Conservation (phyloP, 2,888 invertebrate genomes). For the Troides oblongomaculatus region DNA sequence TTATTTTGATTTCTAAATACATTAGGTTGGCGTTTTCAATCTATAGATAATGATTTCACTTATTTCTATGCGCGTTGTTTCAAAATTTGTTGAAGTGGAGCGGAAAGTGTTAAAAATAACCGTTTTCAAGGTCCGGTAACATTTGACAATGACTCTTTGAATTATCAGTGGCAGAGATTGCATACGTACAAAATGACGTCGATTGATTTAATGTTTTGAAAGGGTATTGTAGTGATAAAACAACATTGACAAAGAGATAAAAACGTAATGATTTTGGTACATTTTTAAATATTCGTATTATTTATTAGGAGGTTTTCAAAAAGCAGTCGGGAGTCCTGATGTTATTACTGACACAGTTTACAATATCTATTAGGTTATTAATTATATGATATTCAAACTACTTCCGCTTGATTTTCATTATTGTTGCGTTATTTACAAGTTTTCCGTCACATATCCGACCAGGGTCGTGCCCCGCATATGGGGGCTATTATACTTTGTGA, state of each 20-base stretch:
- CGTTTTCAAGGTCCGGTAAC: conserved; percentile 47
- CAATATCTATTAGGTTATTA: no score
- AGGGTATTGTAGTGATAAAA: no score
- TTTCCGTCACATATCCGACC: conserved; percentile 7
- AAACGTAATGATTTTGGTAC: no score
- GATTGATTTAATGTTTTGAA: no score
- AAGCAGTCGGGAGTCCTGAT: no score
- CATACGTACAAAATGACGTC: not conserved
- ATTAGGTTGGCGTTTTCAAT: not conserved
- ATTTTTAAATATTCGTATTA: no score
- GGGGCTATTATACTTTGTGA: not conserved
- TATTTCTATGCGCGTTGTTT: conserved; percentile 41
- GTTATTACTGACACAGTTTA: no score
- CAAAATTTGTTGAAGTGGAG: conserved; percentile 54
- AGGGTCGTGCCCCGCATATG: conserved; percentile 15
- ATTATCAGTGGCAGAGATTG: conserved; percentile 7
- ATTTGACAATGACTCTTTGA: conserved; percentile 23
- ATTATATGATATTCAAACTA: no score
- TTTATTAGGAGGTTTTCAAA: no score
- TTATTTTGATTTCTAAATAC: conserved; percentile 7
- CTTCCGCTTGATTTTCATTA: not conserved
- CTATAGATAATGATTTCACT: conserved; percentile 41
- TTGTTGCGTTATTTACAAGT: conserved; percentile 7
- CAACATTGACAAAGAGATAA: no score
- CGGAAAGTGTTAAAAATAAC: conserved; percentile 45